These are phyloP conservation scores for Sarcophilus harrisii DNA, from an alignment of 2,797 vertebrate species.

Conservation along the genomic window DNA sequence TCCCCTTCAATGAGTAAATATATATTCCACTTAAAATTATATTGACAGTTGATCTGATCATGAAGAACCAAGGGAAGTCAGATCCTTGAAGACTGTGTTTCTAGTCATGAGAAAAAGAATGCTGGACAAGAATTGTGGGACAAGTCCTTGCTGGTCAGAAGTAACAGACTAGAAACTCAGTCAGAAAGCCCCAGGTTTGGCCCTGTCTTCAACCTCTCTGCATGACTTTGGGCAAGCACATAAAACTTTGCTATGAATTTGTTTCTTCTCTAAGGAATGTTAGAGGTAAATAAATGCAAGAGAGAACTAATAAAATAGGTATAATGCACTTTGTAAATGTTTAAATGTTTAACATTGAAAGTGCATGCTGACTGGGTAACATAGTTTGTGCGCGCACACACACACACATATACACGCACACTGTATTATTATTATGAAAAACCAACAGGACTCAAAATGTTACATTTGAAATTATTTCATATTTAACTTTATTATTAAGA, in stretches of 20 bases:
- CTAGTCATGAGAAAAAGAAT: background rate
- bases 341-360: constrained; percentile 4
- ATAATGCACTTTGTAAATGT: constrained; percentile 35
- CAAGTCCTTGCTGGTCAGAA: background rate
- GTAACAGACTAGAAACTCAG: background rate
- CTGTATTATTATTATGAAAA: constrained; percentile 34
- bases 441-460: background rate
- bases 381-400: background rate
- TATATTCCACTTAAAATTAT: background rate
- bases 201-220: constrained; percentile 27
- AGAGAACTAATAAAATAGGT: constrained; percentile 33
- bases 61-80: background rate
- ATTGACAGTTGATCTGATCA: background rate
- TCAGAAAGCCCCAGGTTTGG: constrained; percentile 18
- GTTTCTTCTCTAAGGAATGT: constrained; percentile 43
- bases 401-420: background rate
- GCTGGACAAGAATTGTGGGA: background rate
- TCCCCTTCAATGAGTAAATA: background rate
- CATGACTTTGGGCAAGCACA: constrained; percentile 27
- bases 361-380: background rate
- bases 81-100: background rate
- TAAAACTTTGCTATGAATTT: constrained; percentile 21
- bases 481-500: constrained; percentile 45
- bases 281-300: constrained; percentile 43
- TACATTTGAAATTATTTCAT: constrained; percentile 48